Evolutionary conservation across 2,888 invertebrate genomes (phyloP), one percentile per base, ranked within the genome.

Genomic region (Lordiphosa andalusiaca): DNA sequence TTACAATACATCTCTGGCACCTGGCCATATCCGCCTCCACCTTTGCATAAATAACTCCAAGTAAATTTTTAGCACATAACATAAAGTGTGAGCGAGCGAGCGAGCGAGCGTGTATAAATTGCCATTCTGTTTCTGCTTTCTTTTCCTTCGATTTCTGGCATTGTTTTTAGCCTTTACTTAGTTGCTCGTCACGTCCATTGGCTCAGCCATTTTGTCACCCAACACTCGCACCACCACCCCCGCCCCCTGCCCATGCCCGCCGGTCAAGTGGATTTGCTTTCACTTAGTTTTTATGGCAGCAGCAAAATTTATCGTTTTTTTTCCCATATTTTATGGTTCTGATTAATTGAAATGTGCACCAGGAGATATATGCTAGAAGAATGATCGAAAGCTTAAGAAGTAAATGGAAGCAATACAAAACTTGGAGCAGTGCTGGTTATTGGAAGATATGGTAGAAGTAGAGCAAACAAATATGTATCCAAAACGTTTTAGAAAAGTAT

Each of bases 1-100:
- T 81, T 84, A 84, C 81, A 81, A 81, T 81, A 81, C 74, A 82
- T 81, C 81, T 84, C 69, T 7, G 3, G 48, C 56, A 58, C 40
- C 52, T 51, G 33, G 13, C 21, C 9, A 3, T 6, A 13, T 4
- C 36, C 12, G 3, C 3, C 23, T 25, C 25, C 25, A 6, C 37
- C 23, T 38, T 71, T 77, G 81, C 81, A 84, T 84, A 81, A 81
- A 81, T 84, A 81, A 84, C 81, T 77, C 69, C 77, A 81, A 77
- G 80, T 76, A 81, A 84, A 80, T 77, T 75, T 75, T 77, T 68
- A 71, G 61, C 61, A 61, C 66, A 70, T 55, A 64, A 33, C 25
- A 36, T 9, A 42, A 10, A 30, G 52, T n/a, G 36, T 5, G 13
- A 6, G n/a, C 6, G 19, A 42, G 51, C 19, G 39, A 16, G 0